A percentile compares a stretch with the other conserved stretches of the same genome.
Evolutionary conservation across 2,113 vertebrate species (phyloP).

Genomic region (Atrichornis clamosus): DNA sequence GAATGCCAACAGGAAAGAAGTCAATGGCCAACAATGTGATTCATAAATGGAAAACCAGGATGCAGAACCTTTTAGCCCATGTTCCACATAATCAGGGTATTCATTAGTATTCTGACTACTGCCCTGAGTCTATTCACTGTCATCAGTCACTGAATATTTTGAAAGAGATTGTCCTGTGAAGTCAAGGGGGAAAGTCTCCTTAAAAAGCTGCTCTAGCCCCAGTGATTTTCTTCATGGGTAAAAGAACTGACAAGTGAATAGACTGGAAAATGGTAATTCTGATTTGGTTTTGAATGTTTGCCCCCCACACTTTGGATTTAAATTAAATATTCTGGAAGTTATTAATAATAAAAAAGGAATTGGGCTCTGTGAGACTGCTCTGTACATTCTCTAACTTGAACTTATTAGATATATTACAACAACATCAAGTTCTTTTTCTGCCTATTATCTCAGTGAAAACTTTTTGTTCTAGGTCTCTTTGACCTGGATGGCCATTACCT

Average conservation of each 20-base stretch:
- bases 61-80: background rate
- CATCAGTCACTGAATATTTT: background rate
- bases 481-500: background rate
- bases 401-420: background rate
- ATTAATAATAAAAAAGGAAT: background rate
- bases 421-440: background rate
- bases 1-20: background rate
- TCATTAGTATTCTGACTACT: slow-evolving; percentile 1
- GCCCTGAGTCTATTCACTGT: background rate
- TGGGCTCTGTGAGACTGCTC: background rate
- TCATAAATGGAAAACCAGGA: background rate
- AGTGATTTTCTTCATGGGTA: background rate
- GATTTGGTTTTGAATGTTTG: background rate
- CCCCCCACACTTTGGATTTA: background rate
- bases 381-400: background rate
- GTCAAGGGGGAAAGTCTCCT: background rate
- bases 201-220: background rate
- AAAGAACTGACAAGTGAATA: background rate
- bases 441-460: background rate
- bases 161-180: background rate
- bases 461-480: background rate
- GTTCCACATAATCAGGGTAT: background rate
- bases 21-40: background rate
- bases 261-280: background rate
- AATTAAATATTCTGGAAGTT: background rate